Evolutionary conservation across 2,797 vertebrate species (phyloP).

Genomic region (Anolis apletophallus): DNA sequence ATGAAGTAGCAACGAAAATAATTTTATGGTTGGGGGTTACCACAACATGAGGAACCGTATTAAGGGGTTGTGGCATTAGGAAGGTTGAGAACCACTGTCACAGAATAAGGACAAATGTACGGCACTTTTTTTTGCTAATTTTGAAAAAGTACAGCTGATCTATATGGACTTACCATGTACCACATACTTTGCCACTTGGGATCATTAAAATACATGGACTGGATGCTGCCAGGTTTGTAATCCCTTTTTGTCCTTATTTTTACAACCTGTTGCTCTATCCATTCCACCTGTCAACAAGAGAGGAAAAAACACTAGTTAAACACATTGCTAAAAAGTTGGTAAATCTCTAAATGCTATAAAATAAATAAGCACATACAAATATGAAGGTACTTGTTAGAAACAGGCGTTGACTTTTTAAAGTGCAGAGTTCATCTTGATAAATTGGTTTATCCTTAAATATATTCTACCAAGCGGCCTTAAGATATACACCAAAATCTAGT

Average conservation of each 20-base stretch:
- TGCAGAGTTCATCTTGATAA: slow-evolving; percentile 29
- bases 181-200: slow-evolving; percentile 99
- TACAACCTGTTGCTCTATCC: slow-evolving; percentile 98
- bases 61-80: too few relatives aligned
- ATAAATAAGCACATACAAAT: slow-evolving; percentile 35
- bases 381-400: slow-evolving; percentile 44
- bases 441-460: not conserved
- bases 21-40: too few relatives aligned
- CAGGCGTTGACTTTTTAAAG: slow-evolving; percentile 7
- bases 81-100: too few relatives aligned
- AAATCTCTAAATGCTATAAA: slow-evolving; percentile 39
- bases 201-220: slow-evolving; percentile 94
- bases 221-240: slow-evolving; percentile 87
- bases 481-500: too few relatives aligned
- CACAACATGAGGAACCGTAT: too few relatives aligned
- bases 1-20: too few relatives aligned
- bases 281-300: slow-evolving; percentile 89
- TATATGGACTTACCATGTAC: slow-evolving; percentile 93
- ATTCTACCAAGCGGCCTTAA: slow-evolving; percentile 15
- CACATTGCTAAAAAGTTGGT: not conserved
- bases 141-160: not conserved
- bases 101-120: not conserved
- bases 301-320: slow-evolving; percentile 30
- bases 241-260: slow-evolving; percentile 96
- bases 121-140: not conserved